Percentiles rank a stretch among this genome's conserved stretches.
Conservation (phyloP, 2,888 invertebrate species). For the Pyrrhosoma nymphula region DNA sequence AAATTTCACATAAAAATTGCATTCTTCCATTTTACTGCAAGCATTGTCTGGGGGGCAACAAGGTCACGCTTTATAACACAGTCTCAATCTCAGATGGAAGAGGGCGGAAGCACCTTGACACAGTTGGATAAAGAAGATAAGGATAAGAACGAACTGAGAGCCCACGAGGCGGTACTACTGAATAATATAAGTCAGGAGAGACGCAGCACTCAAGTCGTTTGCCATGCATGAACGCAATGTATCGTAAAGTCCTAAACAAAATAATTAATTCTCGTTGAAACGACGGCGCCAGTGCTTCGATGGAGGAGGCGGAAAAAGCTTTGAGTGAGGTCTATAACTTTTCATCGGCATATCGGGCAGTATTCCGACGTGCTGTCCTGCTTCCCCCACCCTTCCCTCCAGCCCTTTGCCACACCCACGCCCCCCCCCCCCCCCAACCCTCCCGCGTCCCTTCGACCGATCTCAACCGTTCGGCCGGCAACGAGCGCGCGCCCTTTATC, state of each 20-base stretch:
- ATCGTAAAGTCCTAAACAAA: too few relatives aligned
- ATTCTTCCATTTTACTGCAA: not conserved
- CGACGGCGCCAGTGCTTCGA: not conserved
- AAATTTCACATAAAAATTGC: too few relatives aligned
- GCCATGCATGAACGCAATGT: not conserved
- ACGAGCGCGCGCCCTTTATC: constrained; percentile 21
- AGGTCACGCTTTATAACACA: not conserved
- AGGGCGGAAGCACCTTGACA: not conserved
- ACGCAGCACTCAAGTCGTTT: not conserved
- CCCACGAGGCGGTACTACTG: not conserved
- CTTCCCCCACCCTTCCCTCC: not conserved
- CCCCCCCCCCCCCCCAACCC: not conserved
- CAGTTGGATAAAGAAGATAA: not conserved
- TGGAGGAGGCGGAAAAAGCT: not conserved
- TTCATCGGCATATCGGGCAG: not conserved
- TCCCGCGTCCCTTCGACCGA: not conserved
- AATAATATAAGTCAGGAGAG: not conserved
- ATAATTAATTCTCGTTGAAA: too few relatives aligned
- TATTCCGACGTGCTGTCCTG: not conserved
- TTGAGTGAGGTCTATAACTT: not conserved
- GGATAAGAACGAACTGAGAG: not conserved
- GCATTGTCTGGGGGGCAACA: not conserved
- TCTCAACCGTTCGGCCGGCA: not conserved
- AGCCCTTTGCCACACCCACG: not conserved
- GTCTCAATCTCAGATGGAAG: not conserved